Conservation (phyloP, 1,140 invertebrate species). For the Octopus sinensis region DNA sequence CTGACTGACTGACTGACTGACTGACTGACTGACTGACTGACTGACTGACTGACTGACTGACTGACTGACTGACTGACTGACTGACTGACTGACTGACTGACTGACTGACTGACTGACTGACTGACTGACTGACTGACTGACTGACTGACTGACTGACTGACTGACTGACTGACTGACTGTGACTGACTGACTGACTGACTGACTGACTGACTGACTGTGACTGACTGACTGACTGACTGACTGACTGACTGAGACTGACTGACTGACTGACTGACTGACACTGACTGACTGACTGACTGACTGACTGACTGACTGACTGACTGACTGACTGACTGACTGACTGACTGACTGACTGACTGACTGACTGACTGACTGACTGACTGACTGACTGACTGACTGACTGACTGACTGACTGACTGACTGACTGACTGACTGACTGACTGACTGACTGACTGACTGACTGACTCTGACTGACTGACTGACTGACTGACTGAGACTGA, state of each 20-base stretch:
- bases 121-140: constrained; percentile 36
- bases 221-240: constrained; percentile 25
- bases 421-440: constrained; percentile 36
- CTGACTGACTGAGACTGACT: constrained; percentile 25
- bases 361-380: constrained; percentile 29
- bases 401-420: constrained; percentile 35
- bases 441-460: constrained; percentile 37
- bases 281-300: constrained; percentile 23
- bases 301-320: constrained; percentile 22
- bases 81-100: constrained; percentile 36
- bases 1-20: constrained; percentile 30
- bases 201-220: constrained; percentile 29
- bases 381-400: constrained; percentile 31
- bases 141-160: constrained; percentile 25
- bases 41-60: constrained; percentile 36
- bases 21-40: constrained; percentile 33
- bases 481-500: constrained; percentile 28
- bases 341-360: constrained; percentile 26
- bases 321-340: constrained; percentile 22
- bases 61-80: constrained; percentile 36
- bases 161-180: constrained; percentile 7
- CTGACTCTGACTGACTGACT: constrained; percentile 28
- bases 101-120: constrained; percentile 36
- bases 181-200: constrained; percentile 23
- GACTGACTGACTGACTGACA: constrained; percentile 27